Evolutionary conservation across 53 echinoderm and acorn worm species (phyloP).

Genomic region (Holothuria leucospilota): DNA sequence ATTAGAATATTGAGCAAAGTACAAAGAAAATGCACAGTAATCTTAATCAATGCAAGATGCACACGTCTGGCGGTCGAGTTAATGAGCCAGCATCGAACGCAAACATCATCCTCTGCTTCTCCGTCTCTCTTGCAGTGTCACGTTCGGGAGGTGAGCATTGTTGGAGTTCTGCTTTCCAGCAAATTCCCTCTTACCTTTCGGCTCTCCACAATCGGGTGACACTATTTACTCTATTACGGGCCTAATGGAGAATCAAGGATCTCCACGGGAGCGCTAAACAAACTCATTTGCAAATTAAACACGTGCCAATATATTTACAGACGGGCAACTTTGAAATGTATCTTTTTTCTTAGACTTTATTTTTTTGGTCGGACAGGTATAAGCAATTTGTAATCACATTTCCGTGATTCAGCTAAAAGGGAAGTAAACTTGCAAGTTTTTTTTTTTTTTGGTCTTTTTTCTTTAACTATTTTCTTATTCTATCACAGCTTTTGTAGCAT

Average conservation of each 20-base stretch:
- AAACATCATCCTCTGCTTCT: slow-evolving; percentile 13
- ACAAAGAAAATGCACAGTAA: slow-evolving; percentile 18
- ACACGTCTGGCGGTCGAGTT: slow-evolving; percentile 7
- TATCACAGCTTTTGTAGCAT: too few relatives aligned
- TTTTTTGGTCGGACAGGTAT: slow-evolving; percentile 9
- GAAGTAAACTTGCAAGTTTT: too few relatives aligned
- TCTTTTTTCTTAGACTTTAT: slow-evolving; percentile 1
- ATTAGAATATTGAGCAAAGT: slow-evolving; percentile 34
- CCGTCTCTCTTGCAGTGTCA: slow-evolving; percentile 22
- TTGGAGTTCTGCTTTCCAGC: slow-evolving; percentile 8
- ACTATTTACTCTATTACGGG: slow-evolving; percentile 22
- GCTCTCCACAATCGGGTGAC: background rate
- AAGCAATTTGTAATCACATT: slow-evolving; percentile 34
- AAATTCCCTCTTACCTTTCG: slow-evolving; percentile 26
- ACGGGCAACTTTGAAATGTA: slow-evolving; percentile 12
- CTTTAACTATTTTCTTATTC: too few relatives aligned
- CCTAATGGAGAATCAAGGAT: slow-evolving; percentile 43
- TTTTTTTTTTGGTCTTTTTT: too few relatives aligned
- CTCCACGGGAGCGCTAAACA: slow-evolving; percentile 21
- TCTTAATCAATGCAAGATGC: slow-evolving; percentile 26
- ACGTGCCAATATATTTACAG: slow-evolving; percentile 34
- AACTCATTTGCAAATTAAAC: slow-evolving; percentile 44
- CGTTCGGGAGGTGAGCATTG: slow-evolving; percentile 36
- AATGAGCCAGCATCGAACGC: slow-evolving; percentile 15
- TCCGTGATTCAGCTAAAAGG: background rate